A percentile compares a stretch with the other conserved stretches of the same genome.
phyloP scores from a whole-genome alignment of 2,113 vertebrate genomes.

The Misgurnus anguillicaudatus region DNA sequence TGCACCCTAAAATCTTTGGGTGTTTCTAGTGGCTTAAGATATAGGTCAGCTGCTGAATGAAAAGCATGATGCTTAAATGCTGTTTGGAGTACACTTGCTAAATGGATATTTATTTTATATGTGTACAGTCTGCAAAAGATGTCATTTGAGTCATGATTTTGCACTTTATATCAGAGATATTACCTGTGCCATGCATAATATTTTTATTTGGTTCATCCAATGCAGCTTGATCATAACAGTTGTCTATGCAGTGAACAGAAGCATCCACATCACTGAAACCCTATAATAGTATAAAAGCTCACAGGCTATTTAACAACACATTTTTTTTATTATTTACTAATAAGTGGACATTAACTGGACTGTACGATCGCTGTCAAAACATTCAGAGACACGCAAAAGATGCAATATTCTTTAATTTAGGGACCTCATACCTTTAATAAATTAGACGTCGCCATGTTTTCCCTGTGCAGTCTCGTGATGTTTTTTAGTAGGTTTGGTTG shows the following conservation, averaged over 20 bases:
- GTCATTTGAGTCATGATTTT: not conserved
- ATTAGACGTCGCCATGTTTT: conserved; percentile 98
- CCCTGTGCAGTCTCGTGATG: conserved; percentile 78
- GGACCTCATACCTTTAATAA: conserved; percentile 90
- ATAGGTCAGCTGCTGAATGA: too few species aligned
- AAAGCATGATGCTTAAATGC: not conserved
- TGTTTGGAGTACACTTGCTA: too few species aligned
- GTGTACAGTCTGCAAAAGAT: not conserved
- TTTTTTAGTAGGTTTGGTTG: conserved; percentile 25
- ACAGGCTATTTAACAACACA: not conserved
- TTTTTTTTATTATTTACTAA: not conserved
- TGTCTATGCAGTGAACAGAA: not conserved
- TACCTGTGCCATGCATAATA: not conserved
- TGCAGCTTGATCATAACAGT: not conserved
- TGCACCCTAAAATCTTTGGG: too few species aligned
- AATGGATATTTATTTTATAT: too few species aligned
- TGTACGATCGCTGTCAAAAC: not conserved
- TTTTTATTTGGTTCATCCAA: not conserved
- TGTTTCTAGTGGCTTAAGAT: too few species aligned
- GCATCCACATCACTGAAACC: not conserved
- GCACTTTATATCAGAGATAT: not conserved
- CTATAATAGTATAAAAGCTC: not conserved
- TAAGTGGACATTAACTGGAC: not conserved
- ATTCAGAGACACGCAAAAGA: not conserved
- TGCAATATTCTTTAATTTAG: conserved; percentile 56